These are phyloP conservation scores for Actias luna DNA, from an alignment of 2,888 invertebrate species.

Conservation along the genomic window DNA sequence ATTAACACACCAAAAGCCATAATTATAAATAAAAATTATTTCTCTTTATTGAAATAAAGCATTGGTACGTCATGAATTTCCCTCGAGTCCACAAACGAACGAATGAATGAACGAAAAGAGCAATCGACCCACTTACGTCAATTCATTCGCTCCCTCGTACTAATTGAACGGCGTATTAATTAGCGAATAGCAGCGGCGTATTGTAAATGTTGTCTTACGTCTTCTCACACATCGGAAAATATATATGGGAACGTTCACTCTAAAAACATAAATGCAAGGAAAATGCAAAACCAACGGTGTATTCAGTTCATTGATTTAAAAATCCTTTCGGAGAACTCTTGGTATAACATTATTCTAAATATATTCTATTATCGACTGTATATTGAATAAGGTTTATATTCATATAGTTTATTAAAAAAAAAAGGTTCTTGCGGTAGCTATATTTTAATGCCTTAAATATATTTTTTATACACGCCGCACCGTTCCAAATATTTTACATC, in stretches of 20 bases:
- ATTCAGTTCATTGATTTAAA: conserved; percentile 52
- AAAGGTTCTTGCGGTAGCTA: conserved; percentile 29
- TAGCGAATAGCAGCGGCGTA: conserved; percentile 13
- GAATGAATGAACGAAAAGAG: conserved; percentile 6
- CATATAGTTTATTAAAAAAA: conserved; percentile 42
- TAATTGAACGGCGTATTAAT: conserved; percentile 28
- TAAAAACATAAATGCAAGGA: conserved; percentile 11
- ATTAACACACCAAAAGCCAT: too few relatives aligned
- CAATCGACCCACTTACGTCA: conserved; percentile 11
- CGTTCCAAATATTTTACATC: too few relatives aligned
- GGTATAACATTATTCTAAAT: conserved; percentile 61
- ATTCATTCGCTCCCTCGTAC: conserved; percentile 16
- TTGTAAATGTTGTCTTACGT: conserved; percentile 8
- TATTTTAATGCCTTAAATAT: too few relatives aligned
- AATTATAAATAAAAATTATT: background rate
- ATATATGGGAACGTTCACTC: background rate
- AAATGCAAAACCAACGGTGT: background rate
- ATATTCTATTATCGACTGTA: conserved; percentile 53
- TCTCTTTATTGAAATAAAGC: background rate
- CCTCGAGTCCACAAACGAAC: background rate
- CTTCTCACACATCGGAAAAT: background rate
- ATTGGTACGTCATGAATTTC: background rate
- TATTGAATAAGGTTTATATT: conserved; percentile 61
- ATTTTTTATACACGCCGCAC: too few relatives aligned
- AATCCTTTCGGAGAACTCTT: conserved; percentile 59